Base-by-base conservation (phyloP, 2,113 vertebrate genomes). In the Aix galericulata region DNA sequence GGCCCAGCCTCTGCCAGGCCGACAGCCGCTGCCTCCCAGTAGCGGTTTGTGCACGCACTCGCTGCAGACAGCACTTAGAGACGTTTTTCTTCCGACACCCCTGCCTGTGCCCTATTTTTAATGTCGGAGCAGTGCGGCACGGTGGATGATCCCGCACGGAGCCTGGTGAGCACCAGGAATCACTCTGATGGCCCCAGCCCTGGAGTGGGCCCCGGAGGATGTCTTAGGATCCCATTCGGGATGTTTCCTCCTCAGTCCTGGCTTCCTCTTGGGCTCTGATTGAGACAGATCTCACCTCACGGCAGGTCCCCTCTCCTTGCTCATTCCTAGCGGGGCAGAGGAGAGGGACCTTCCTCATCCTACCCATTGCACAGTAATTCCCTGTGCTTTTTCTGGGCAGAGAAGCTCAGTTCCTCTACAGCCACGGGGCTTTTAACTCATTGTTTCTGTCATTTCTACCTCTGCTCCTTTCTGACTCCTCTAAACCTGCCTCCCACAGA, bases 21-120 rank as follows among this genome's bases (percentile, higher is more conserved):
- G 92, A 95, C 96, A 97, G 95, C 92, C 86, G 92, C 86, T 96
- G 94, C 81, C 62, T 96, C 96, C 94, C 96, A 96, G 94, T 86
- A 96, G 95, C 93, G 95, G 92, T 92, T 96, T 93, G 86, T 68
- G 40, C 13, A 16, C 77, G 84, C 66, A 8, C 73, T 86, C 46
- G 0, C 55, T 32, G 71, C 86, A 96, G 92, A 94, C 91, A 95
- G 91, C 32, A 89, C 78, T 73, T 76, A 92, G 91, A 89, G 88
- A 83, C 66, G 58, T 66, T 94, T 94, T 97, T 88, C 77, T 93
- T 91, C 77, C 67, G 88, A 63, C 66, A 7, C 50, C 92, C 92
- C 92, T 94, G 83, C 53, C 93, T 83, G 21, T 92, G 92, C 80
- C 83, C 80, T 93, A 32, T 93, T 95, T 96, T 87, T 72, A 79